A percentile compares a stretch with the other conserved stretches of the same genome.
These are phyloP conservation scores for Enteromius treurensis DNA, from an alignment of 2,797 vertebrate genomes.

Conservation along the genomic window DNA sequence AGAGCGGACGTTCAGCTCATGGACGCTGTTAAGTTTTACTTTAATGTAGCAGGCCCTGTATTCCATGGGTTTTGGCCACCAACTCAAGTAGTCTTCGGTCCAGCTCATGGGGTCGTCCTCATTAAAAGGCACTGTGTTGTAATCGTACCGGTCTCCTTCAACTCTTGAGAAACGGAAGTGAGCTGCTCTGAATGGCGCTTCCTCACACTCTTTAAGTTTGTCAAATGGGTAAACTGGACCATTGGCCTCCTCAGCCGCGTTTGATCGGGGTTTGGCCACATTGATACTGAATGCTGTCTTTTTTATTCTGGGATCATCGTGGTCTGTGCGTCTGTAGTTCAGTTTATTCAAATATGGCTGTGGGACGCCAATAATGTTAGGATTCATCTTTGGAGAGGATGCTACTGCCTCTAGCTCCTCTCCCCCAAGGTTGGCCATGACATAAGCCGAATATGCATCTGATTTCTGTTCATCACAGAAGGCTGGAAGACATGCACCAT, in stretches of 20 bases:
- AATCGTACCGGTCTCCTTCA: conserved; percentile 93
- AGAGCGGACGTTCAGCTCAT: conserved; percentile 92
- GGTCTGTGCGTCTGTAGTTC: conserved; percentile 92
- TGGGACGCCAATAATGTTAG: conserved; percentile 87
- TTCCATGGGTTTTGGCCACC: conserved; percentile 99
- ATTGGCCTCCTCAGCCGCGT: conserved; percentile 87
- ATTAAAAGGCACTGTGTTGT: conserved; percentile 94
- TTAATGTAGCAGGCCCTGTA: conserved; percentile 96
- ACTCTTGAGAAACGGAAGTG: conserved; percentile 97
- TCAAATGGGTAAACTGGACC: conserved; percentile 94
- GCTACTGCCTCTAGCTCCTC: conserved; percentile 93
- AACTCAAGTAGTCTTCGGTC: conserved; percentile 95
- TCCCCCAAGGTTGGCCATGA: conserved; percentile 92
- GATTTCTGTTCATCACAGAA: conserved; percentile 93
- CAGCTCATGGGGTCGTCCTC: conserved; percentile 98
- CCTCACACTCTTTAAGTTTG: conserved; percentile 89
- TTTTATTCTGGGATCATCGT: conserved; percentile 86
- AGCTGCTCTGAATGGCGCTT: conserved; percentile 85
- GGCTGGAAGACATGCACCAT: conserved; percentile 91
- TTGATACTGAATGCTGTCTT: conserved; percentile 95
- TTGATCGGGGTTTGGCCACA: conserved; percentile 89
- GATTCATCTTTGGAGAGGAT: conserved; percentile 91
- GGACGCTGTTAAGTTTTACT: conserved; percentile 86
- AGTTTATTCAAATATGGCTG: conserved; percentile 91
- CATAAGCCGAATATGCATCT: conserved; percentile 89